Evolutionary conservation across 2,797 vertebrate species (phyloP).

Genomic region (Staurois parvus): DNA sequence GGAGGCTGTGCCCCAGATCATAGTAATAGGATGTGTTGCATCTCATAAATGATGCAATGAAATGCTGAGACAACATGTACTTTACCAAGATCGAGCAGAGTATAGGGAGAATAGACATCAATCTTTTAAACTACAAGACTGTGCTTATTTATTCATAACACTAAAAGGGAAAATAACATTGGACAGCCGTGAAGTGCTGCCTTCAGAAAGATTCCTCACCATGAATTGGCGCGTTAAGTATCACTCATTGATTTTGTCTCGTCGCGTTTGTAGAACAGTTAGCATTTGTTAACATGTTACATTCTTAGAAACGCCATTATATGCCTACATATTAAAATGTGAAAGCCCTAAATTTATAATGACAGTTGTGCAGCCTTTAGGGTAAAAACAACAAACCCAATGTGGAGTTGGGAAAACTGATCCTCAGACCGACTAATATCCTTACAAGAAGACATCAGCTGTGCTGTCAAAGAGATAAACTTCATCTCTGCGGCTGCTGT

Average conservation of each 20-base stretch:
- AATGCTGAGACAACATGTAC: slow-evolving; percentile 41
- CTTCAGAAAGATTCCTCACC: slow-evolving; percentile 8
- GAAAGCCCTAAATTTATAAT: slow-evolving; percentile 22
- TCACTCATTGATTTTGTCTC: slow-evolving; percentile 13
- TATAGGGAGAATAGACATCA: slow-evolving; percentile 39
- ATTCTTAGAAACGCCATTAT: not conserved
- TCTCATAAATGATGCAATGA: slow-evolving; percentile 47
- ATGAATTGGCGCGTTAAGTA: not conserved
- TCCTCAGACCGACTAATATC: not conserved
- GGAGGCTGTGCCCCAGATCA: slow-evolving; percentile 10
- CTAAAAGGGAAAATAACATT: slow-evolving; percentile 42
- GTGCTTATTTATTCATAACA: slow-evolving; percentile 41
- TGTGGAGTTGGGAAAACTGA: slow-evolving; percentile 4
- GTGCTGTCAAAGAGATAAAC: too few relatives aligned
- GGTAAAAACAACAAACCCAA: not conserved
- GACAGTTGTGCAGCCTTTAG: not conserved
- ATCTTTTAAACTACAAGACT: slow-evolving; percentile 42
- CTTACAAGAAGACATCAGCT: too few relatives aligned
- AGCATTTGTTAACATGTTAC: slow-evolving; percentile 25
- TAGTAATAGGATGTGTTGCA: slow-evolving; percentile 42
- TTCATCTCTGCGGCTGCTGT: too few relatives aligned
- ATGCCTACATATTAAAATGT: not conserved
- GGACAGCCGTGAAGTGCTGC: not conserved
- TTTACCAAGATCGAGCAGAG: slow-evolving; percentile 32
- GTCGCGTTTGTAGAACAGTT: not conserved